These are phyloP conservation scores for Taxidea taxus DNA, from an alignment of 2,113 vertebrate species.

Conservation along the genomic window DNA sequence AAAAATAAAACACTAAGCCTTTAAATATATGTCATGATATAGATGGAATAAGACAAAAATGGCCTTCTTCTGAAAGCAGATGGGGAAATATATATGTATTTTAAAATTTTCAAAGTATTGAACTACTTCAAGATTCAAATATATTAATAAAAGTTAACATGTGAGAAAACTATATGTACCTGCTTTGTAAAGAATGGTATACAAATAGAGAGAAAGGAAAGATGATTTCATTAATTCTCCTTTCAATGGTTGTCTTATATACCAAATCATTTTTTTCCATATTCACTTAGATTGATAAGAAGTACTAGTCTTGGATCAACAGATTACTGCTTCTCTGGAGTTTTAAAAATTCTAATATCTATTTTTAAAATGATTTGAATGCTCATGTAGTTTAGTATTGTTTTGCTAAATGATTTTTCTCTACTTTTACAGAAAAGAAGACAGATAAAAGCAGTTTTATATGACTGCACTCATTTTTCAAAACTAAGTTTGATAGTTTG, in stretches of 20 bases:
- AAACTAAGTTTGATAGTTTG: not conserved
- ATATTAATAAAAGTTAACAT: not conserved
- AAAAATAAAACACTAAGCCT: not conserved
- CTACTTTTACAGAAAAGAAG: not conserved
- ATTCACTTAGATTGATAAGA: not conserved
- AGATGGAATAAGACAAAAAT: not conserved
- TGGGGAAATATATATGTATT: not conserved
- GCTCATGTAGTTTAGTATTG: not conserved
- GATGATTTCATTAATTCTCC: not conserved
- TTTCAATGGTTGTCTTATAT: not conserved
- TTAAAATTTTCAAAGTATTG: not conserved
- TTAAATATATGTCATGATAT: not conserved
- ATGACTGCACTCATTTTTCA: not conserved
- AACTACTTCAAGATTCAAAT: not conserved
- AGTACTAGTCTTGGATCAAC: not conserved
- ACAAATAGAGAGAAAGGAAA: not conserved
- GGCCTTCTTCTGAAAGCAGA: not conserved
- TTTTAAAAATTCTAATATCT: not conserved
- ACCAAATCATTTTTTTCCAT: not conserved
- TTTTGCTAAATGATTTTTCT: not conserved
- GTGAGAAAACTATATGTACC: not conserved
- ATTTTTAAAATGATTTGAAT: not conserved
- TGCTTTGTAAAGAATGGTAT: not conserved
- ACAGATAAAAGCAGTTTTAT: not conserved
- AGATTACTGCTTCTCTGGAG: not conserved